phyloP scores from a whole-genome alignment of 1,140 invertebrate species.

The Zaprionus capensis region DNA sequence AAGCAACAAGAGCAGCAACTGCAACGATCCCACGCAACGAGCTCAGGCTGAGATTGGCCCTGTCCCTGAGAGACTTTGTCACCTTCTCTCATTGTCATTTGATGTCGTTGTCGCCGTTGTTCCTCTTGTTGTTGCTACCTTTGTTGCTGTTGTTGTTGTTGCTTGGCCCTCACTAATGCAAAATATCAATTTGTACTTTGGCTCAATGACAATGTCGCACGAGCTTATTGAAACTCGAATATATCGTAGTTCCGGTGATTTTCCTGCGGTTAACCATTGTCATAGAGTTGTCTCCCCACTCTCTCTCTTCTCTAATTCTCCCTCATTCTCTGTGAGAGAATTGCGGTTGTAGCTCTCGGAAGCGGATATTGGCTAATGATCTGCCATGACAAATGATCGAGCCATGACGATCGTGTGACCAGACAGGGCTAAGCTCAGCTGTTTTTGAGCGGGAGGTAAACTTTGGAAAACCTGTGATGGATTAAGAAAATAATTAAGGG shows the following conservation, averaged over 20 bases:
- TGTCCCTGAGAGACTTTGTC: slow-evolving; percentile 48
- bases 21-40: slow-evolving; percentile 59
- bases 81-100: slow-evolving; percentile 63
- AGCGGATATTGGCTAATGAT: slow-evolving; percentile 48
- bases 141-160: slow-evolving; percentile 17
- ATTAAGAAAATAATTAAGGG: neutral
- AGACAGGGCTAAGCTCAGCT: neutral
- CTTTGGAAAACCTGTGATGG: neutral
- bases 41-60: slow-evolving; percentile 27
- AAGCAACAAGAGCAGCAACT: slow-evolving; percentile 21
- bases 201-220: slow-evolving; percentile 41
- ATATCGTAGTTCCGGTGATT: slow-evolving; percentile 71
- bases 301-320: neutral
- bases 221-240: slow-evolving; percentile 69
- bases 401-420: neutral
- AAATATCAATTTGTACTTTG: slow-evolving; percentile 73
- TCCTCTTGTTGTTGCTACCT: neutral
- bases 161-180: slow-evolving; percentile 54
- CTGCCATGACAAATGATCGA: slow-evolving; percentile 33
- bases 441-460: neutral
- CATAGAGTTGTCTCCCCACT: neutral
- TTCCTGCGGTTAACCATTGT: slow-evolving; percentile 27
- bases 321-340: slow-evolving; percentile 40
- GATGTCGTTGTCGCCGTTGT: slow-evolving; percentile 8
- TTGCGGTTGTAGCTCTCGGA: slow-evolving; percentile 36